These are phyloP conservation scores for Phengaris alcon DNA, from an alignment of 2,888 invertebrate species.

Conservation along the genomic window DNA sequence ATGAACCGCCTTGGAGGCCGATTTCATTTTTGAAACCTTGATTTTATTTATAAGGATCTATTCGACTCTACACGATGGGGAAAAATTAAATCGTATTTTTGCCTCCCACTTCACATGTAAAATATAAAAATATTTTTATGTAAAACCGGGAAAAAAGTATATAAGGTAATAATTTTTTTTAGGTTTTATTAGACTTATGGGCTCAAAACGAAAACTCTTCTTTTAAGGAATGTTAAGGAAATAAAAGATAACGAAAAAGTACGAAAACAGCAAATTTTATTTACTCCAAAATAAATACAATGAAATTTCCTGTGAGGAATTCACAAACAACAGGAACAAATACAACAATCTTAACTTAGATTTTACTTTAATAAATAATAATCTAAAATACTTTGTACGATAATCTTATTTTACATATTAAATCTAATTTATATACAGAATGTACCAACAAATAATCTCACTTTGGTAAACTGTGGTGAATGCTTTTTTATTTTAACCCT, in stretches of 20 bases:
- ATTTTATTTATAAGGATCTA: no score
- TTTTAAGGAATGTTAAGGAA: background rate
- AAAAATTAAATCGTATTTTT: no score
- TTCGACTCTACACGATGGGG: no score
- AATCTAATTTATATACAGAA: constrained; percentile 55
- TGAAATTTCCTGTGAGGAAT: constrained; percentile 64
- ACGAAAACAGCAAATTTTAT: constrained; percentile 70
- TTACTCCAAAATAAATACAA: constrained; percentile 72
- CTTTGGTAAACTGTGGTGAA: constrained; percentile 81
- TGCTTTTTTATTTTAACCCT: constrained; percentile 51
- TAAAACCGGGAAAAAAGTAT: no score
- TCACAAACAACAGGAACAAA: constrained; percentile 72
- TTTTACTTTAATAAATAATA: constrained; percentile 68
- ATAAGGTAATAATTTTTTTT: no score
- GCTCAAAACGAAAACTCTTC: no score
- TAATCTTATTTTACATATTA: constrained; percentile 42
- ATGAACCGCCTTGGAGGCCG: no score
- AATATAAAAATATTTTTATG: no score
- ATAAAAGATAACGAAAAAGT: constrained; percentile 35
- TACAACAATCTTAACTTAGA: constrained; percentile 65
- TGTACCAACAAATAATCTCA: constrained; percentile 73
- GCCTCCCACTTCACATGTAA: no score
- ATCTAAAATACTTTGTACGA: constrained; percentile 73
- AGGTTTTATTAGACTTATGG: no score
- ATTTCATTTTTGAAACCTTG: no score